Base-by-base conservation (phyloP, 30 jellyfish, hydroid and myxozoan genomes). In the Cassiopea xamachana region DNA sequence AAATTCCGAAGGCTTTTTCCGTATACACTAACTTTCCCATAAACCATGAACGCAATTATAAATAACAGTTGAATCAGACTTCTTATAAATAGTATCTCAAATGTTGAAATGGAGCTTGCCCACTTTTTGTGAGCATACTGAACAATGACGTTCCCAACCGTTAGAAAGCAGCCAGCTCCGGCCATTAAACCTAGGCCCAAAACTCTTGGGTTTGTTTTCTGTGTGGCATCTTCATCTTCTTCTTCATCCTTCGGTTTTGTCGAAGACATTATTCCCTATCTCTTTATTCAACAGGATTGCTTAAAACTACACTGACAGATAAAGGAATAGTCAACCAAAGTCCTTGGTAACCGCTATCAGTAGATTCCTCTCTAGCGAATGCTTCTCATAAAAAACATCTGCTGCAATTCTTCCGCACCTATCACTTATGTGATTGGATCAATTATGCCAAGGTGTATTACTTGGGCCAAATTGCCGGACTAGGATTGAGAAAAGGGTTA, bases 101-200 rank as follows among this genome's bases (percentile, higher is more conserved):
- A 94, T 16, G 98, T 75, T 16, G 97, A 88, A n/a, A 92, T 85
- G 15, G 46, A 39, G 70, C 45, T 58, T 16, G 61, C 92, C 87
- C 94, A 77, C 69, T 71, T 69, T 71, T 80, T 90, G 80, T 79
- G 94, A 67, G 89, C 79, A 82, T 50, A 94, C 60, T 94, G 98
- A 12, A 91, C 98, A 59, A 94, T 51, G 60, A 84, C 95, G 72
- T 94, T 94, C 46, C 98, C 98, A 70, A 94, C 68, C 14, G 98
- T 94, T 44, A 94, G 87, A 77, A 94, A 94, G 60, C 92, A 88
- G 76, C 98, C 98, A 89, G 98, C 98, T 16, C 97, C 98, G 1
- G 98, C 98, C 98, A 94, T 94, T 69, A 94, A 87, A 72, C 91
- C 91, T 70, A 94, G 88, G 85, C 98, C 98, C 48, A 88, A 27